Evolutionary conservation across 2,797 vertebrate genomes (phyloP), one percentile per base, ranked within the genome.

Genomic region (Sebastes aleutianus): DNA sequence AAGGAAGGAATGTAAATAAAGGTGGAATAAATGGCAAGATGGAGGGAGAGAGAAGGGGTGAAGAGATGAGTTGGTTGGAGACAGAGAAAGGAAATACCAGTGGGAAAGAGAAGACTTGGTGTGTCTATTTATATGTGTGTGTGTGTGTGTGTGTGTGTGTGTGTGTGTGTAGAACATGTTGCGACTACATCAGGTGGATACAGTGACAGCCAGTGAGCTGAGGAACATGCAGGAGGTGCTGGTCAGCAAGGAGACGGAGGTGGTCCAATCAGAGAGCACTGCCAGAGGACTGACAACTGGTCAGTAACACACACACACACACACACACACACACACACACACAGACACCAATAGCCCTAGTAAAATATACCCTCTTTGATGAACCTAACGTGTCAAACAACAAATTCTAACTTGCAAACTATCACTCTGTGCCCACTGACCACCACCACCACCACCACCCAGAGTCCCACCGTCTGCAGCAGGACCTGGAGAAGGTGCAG

Each of bases 211-310:
- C 86, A 96, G 96, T 80, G 98, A 99, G 79, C 95, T 99, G 76
- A 98, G 94, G 91, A 96, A 96, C 85, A 98, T 99, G 97, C 98
- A 99, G 89, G 97, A 99, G 84, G 97, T 98, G 85, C 96, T 99
- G 83, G 96, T 95, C 87, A 98, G 97, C 92, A 99, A 99, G 89
- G 98, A 99, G 92, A 97, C 94, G 0, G 98, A 99, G 94, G 97
- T 99, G 96, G 96, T 98, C 85, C 98, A 98, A 86, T 99, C 98
- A 75, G 96, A 98, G 89, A 98, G 92, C 91, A 99, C 98, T 4
- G 96, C 97, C 82, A 96, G 92, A 78, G 97, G 97, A 81, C 94
- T 99, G 85, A 93, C 96, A 34, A 87, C 95, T 85, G 85, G 96
- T 96, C 72, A 91, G 92, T 92, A 87, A 57, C 26, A 53, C 43